Evolutionary conservation across 2,888 invertebrate genomes (phyloP), one percentile per base, ranked within the genome.

Genomic region (Idaea dimidiata): DNA sequence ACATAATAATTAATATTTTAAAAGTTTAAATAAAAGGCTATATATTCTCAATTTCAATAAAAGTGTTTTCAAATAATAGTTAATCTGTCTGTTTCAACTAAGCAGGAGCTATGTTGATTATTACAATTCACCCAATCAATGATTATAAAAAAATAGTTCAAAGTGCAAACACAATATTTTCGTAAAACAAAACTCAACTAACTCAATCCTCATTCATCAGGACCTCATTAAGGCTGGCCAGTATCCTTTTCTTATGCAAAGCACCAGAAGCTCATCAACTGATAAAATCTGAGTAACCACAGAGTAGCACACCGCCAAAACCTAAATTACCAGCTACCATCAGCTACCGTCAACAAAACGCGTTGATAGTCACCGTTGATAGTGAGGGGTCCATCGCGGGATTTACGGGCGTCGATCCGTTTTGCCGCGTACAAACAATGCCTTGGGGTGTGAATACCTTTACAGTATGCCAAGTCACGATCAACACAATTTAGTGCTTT

Each of bases 401-500:
- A 43, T 43, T 43, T 43, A 43, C 43, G 8, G 43, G 43, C 14
- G 43, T 14, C 10, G 43, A 43, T 43, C 43, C 43, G 43, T 43
- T 43, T 43, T 43, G 43, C 61, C 62, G 67, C 61, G 58, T 58
- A 59, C 61, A 73, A 71, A 76, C 73, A 74, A 74, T 69, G 62
- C 65, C 60, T 67, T 65, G 64, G 64, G 68, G 67, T 66, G 63
- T 57, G 64, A 70, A 78, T 72, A 61, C 77, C 63, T 62, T 59
- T 67, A 53, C 58, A 69, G 64, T 65, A 79, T 81, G 81, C 80
- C 59, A 10, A 62, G 80, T 80, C 80, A 80, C 80, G 80, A 64
- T 63, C 58, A 53, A 54, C 62, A 66, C 61, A 56, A 76, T 71
- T 60, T 67, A 66, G 8, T 43, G 10, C 10, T 8, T 63, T 18